Conservation (phyloP, 2,888 invertebrate genomes). For the Zygaena filipendulae region DNA sequence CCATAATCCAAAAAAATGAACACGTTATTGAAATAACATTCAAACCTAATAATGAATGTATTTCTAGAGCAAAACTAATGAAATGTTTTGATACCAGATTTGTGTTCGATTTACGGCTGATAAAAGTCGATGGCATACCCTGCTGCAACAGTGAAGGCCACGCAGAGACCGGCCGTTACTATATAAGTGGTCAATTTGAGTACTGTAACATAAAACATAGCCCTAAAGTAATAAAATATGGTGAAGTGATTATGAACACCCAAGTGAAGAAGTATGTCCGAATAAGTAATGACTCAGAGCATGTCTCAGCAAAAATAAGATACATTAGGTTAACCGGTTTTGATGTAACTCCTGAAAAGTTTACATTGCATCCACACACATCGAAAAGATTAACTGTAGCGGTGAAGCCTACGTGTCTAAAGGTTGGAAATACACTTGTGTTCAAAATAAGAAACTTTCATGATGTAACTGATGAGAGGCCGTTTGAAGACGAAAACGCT, state of each 20-base stretch:
- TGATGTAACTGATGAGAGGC: constrained; percentile 18
- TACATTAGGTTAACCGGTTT: constrained; percentile 44
- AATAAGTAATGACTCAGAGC: constrained; percentile 49
- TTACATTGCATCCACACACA: constrained; percentile 40
- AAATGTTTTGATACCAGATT: constrained; percentile 37
- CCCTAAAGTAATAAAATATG: constrained; percentile 56
- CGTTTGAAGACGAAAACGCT: constrained; percentile 7
- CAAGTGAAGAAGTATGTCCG: constrained; percentile 38
- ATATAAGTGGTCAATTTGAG: constrained; percentile 68
- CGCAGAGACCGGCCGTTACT: constrained; percentile 58
- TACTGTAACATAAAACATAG: constrained; percentile 45
- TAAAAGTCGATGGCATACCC: constrained; percentile 37
- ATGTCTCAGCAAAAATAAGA: constrained; percentile 40
- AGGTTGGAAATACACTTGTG: constrained; percentile 25
- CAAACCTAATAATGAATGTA: constrained; percentile 44
- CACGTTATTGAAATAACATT: constrained; percentile 37
- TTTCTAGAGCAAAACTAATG: constrained; percentile 35
- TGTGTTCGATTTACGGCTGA: constrained; percentile 47
- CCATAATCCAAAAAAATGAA: constrained; percentile 26
- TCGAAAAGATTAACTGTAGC: constrained; percentile 31
- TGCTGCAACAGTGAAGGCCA: constrained; percentile 47
- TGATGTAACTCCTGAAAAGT: constrained; percentile 40
- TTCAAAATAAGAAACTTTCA: constrained; percentile 42
- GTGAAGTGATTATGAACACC: constrained; percentile 41
- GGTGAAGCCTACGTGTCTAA: constrained; percentile 36